phyloP scores from a whole-genome alignment of 2,888 invertebrate genomes.

The Synanthedon vespiformis region DNA sequence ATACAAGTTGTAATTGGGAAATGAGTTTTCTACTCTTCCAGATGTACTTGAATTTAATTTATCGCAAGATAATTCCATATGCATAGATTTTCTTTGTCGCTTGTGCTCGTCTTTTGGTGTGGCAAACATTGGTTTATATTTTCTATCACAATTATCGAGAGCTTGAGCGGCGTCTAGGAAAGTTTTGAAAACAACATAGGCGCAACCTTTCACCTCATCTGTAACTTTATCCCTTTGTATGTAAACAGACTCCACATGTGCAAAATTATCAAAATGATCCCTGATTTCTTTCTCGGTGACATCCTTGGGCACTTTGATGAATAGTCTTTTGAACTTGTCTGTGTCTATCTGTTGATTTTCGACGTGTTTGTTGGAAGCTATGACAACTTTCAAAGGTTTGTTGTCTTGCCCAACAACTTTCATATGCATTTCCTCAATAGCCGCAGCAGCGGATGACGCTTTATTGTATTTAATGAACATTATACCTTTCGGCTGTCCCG shows the following conservation, averaged over 20 bases:
- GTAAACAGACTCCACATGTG: constrained; percentile 80
- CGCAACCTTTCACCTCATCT: constrained; percentile 88
- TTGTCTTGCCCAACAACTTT: constrained; percentile 77
- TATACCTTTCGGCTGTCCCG: constrained; percentile 89
- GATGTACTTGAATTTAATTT: constrained; percentile 9
- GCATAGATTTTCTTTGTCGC: constrained; percentile 30
- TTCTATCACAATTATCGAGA: constrained; percentile 87
- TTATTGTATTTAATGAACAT: constrained; percentile 91
- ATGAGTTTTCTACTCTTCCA: constrained; percentile 2
- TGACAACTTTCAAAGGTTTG: constrained; percentile 89
- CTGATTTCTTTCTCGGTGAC: constrained; percentile 82
- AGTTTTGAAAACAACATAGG: constrained; percentile 85
- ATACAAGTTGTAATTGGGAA: constrained; percentile 9
- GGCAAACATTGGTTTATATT: constrained; percentile 91
- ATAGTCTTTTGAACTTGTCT: constrained; percentile 75
- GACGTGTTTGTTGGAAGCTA: constrained; percentile 73
- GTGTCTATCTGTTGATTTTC: constrained; percentile 17
- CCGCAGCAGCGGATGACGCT: constrained; percentile 91
- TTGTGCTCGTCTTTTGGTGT: constrained; percentile 77
- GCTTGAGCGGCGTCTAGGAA: constrained; percentile 89
- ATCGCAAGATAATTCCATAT: constrained; percentile 18
- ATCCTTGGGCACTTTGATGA: constrained; percentile 87
- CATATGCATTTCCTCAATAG: constrained; percentile 89
- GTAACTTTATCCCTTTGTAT: constrained; percentile 84
- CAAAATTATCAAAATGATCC: constrained; percentile 88